Evolutionary conservation across 2,888 invertebrate genomes (phyloP), one percentile per base, ranked within the genome.

Genomic region (Troides aeacus): DNA sequence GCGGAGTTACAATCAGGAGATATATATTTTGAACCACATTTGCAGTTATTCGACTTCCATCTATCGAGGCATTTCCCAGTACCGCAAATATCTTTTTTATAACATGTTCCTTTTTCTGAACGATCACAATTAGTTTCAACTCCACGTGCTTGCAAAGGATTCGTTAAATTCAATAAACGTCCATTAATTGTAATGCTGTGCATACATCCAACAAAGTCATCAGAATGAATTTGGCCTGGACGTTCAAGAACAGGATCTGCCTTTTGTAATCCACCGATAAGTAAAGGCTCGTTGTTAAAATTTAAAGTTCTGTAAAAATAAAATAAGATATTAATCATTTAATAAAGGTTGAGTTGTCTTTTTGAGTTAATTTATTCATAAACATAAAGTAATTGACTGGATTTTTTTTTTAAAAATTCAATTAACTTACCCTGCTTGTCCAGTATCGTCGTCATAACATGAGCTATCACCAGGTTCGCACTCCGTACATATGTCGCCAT

Each of bases 171-270:
- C 36, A 98, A 84, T 0, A 95, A 92, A 30, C 97, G 94, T 5
- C 98, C 98, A 80, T 99, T 98, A 67, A 99, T 94, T 0, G 96
- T 95, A 2, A 98, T 96, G 76, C 97, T 97, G 81, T 98, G 97
- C 75, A 99, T 95, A 82, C 99, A 99, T 7, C 99, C 99, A 21
- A 98, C 96, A 72, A 99, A 95, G 84, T 99, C 98, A 82, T 98
- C 98, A 0, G 98, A 96, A 79, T 96, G 96, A 57, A 99, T 95
- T 88, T 98, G 98, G 0, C 97, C 97, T 0, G 97, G 97, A 61
- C 98, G 94, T 84, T 98, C 97, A 39, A 98, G 87, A 0, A 98
- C 95, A 18, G 97, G 97, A 86, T 97, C 97, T 0, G 98, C 97
- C 75, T 95, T 95, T 62, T 94, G 93, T 53, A 99, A 90, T 10